A percentile compares a stretch with the other conserved stretches of the same genome.
Conservation (phyloP, 2,888 invertebrate genomes). For the Trissoscelio sp. region DNA sequence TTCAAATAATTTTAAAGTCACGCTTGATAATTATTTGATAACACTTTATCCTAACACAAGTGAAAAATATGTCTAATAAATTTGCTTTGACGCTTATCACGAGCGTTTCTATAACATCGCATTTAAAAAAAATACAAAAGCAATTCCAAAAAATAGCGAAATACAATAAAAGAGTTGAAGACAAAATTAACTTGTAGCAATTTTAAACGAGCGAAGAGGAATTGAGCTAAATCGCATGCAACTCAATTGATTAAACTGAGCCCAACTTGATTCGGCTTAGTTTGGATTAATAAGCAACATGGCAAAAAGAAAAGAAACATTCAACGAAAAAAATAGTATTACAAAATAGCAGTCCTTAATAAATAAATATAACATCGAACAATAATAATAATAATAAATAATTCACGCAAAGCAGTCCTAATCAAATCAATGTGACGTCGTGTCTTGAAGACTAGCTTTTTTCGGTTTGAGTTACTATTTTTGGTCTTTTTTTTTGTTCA, state of each 20-base stretch:
- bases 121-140: slow-evolving; percentile 45
- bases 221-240: slow-evolving; percentile 53
- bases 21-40: slow-evolving; percentile 63
- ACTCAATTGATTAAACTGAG: slow-evolving; percentile 56
- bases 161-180: slow-evolving; percentile 53
- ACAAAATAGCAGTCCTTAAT: slow-evolving; percentile 57
- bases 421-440: slow-evolving; percentile 68
- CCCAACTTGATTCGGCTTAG: slow-evolving; percentile 16
- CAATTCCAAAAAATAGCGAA: slow-evolving; percentile 44
- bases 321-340: slow-evolving; percentile 42
- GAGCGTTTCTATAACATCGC: slow-evolving; percentile 49
- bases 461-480: too few relatives aligned
- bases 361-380: slow-evolving; percentile 70
- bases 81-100: slow-evolving; percentile 41
- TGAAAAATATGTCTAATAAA: slow-evolving; percentile 34
- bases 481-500: slow-evolving; percentile 21
- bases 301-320: slow-evolving; percentile 52
- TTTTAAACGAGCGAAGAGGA: slow-evolving; percentile 20
- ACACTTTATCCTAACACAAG: slow-evolving; percentile 51
- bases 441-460: slow-evolving; percentile 52
- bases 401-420: slow-evolving; percentile 69
- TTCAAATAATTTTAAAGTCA: slow-evolving; percentile 60
- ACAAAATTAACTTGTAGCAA: slow-evolving; percentile 59
- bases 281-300: slow-evolving; percentile 45
- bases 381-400: slow-evolving; percentile 71